Evolutionary conservation across 2,113 vertebrate species (phyloP).

Genomic region (Malurus cyaneus): DNA sequence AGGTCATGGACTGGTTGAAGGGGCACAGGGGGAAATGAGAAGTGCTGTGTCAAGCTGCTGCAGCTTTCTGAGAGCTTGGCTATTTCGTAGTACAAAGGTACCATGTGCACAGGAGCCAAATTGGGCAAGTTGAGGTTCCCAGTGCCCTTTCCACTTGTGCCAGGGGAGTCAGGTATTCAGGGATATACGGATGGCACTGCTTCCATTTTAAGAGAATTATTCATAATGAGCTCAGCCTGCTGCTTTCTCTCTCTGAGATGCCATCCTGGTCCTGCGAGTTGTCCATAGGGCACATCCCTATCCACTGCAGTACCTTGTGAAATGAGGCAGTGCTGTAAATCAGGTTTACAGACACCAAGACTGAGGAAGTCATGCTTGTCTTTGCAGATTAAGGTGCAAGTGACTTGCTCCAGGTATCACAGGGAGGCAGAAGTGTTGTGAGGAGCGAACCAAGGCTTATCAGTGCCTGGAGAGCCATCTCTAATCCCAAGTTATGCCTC

Average conservation of each 20-base stretch:
- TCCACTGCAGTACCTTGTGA: background rate
- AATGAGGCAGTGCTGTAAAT: background rate
- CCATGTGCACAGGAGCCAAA: background rate
- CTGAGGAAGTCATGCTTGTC: background rate
- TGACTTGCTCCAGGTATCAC: background rate
- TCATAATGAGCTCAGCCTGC: background rate
- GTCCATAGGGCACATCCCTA: accelerated
- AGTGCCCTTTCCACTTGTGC: background rate
- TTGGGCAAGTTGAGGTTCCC: background rate
- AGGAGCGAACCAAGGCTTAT: background rate
- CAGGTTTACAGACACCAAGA: background rate
- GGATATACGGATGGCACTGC: background rate
- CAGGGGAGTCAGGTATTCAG: background rate
- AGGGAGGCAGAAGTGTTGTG: background rate
- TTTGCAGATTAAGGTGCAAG: background rate
- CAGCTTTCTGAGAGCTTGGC: background rate
- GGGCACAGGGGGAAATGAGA: background rate
- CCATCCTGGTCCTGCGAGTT: background rate
- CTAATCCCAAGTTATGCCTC: background rate
- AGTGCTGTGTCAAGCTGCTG: background rate
- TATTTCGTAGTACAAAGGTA: background rate
- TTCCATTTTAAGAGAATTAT: constrained; percentile 36
- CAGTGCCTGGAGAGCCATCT: background rate
- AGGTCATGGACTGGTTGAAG: background rate
- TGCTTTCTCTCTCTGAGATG: background rate